Percentiles rank a stretch among this genome's conserved stretches.
These are phyloP conservation scores for Dipodomys merriami DNA, from an alignment of 2,113 vertebrate genomes.

Conservation along the genomic window DNA sequence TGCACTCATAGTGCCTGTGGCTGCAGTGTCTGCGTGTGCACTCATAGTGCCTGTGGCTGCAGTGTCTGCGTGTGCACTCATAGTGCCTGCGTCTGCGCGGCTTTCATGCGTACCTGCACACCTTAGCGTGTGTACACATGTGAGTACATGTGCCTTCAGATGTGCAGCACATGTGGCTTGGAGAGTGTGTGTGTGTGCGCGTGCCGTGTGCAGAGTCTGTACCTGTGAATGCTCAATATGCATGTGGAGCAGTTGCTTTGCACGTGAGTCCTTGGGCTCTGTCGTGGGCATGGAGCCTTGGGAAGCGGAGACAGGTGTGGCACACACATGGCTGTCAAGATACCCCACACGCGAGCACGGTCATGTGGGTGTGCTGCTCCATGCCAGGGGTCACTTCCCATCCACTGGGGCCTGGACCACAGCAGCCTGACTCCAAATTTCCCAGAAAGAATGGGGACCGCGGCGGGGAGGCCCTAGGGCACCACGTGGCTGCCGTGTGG, in stretches of 20 bases:
- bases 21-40: too few relatives aligned
- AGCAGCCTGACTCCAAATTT: not conserved
- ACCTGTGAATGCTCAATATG: not conserved
- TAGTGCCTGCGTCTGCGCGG: not conserved
- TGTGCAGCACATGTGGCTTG: too few relatives aligned
- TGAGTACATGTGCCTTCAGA: too few relatives aligned
- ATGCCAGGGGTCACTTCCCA: not conserved
- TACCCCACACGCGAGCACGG: too few relatives aligned
- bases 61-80: not conserved
- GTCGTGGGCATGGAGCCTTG: not conserved
- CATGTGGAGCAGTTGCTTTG: not conserved
- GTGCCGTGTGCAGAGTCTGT: too few relatives aligned
- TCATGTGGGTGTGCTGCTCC: not conserved
- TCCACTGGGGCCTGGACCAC: not conserved
- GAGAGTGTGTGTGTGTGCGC: too few relatives aligned
- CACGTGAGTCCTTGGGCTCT: not conserved
- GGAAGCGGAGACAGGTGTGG: not conserved
- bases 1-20: too few relatives aligned
- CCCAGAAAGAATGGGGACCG: not conserved
- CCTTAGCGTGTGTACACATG: accelerated
- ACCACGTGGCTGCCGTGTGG: not conserved
- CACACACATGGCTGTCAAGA: too few relatives aligned
- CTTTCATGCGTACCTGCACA: not conserved
- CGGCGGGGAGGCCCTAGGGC: not conserved
- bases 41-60: not conserved